Evolutionary conservation across 2,797 vertebrate genomes (phyloP), one percentile per base, ranked within the genome.

Genomic region (Yasuhikotakia modesta): DNA sequence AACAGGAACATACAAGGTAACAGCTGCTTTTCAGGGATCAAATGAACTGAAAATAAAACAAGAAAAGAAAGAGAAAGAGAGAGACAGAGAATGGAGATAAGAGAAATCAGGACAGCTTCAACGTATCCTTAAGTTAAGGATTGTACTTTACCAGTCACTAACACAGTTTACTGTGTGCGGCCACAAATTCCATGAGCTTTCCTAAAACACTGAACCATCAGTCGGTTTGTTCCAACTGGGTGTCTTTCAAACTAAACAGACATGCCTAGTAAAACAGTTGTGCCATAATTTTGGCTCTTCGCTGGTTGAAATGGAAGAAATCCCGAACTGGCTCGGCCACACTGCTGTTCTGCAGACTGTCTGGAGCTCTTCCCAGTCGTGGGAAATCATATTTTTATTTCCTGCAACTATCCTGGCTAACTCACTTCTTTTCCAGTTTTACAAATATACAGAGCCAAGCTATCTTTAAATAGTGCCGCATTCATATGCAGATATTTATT

Each of bases 1-100:
- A 17, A 93, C 90, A 93, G 92, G 90, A n/a, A 16, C 7, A 32
- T 24, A 14, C 24, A n/a, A 19, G 16, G 21, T 17, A 39, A 63
- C n/a, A 55, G 10, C 8, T 24, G 5, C 10, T 24, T 68, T 74
- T 4, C 21, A 12, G 22, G 11, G 43, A 11, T 43, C 19, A 52
- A 17, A 39, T 48, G 55, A n/a, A 68, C 5, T 39, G 30, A 53
- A 3, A 65, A 78, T 57, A 64, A 64, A 78, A 27, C 17, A 45
- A n/a, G 13, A 27, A 27, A 27, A 27, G n/a, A n/a, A n/a, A n/a
- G 17, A 77, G 35, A 2, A 35, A 35, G 61, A n/a, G 17, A 78
- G 22, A 10, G 53, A 64, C 48, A 77, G 68, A 69, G 17, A 24
- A 79, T 58, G 4, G 74, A 85, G 61, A 22, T 48, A 60, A 57